These are phyloP conservation scores for Montipora capricornis DNA, from an alignment of 64 coral and sea anemone genomes.

Conservation along the genomic window DNA sequence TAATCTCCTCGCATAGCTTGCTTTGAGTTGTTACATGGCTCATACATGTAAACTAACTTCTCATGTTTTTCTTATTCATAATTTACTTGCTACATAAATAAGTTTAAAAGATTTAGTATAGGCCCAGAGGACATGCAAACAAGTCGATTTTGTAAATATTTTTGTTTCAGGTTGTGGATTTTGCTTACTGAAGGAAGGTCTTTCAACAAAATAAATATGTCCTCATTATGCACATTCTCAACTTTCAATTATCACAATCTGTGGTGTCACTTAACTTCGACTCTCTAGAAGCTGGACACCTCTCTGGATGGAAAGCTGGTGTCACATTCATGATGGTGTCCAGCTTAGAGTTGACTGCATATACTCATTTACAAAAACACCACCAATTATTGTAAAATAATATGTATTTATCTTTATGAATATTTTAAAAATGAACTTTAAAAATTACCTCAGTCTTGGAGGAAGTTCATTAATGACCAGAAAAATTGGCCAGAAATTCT, in stretches of 20 bases:
- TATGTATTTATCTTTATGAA: neutral
- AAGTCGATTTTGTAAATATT: neutral
- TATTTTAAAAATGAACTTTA: constrained; percentile 7
- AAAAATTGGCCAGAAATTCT: constrained; percentile 68
- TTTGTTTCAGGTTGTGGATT: neutral
- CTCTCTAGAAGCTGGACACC: neutral
- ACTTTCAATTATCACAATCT: neutral
- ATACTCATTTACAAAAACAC: neutral
- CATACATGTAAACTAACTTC: too few species aligned
- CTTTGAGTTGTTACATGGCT: too few species aligned
- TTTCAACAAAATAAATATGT: neutral
- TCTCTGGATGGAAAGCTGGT: neutral
- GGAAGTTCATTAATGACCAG: constrained; percentile 70
- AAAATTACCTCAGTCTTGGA: constrained; percentile 52
- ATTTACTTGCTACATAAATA: too few species aligned
- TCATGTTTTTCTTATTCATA: too few species aligned
- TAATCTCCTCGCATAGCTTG: too few species aligned
- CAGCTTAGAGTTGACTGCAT: neutral
- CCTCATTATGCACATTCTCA: neutral
- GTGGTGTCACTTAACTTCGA: neutral
- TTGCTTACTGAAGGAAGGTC: neutral
- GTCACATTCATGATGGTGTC: neutral
- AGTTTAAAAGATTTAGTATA: neutral
- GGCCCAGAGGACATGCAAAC: neutral
- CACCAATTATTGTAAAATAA: neutral